Evolutionary conservation across 2,888 invertebrate species (phyloP).

Genomic region (Thymelicus sylvestris): DNA sequence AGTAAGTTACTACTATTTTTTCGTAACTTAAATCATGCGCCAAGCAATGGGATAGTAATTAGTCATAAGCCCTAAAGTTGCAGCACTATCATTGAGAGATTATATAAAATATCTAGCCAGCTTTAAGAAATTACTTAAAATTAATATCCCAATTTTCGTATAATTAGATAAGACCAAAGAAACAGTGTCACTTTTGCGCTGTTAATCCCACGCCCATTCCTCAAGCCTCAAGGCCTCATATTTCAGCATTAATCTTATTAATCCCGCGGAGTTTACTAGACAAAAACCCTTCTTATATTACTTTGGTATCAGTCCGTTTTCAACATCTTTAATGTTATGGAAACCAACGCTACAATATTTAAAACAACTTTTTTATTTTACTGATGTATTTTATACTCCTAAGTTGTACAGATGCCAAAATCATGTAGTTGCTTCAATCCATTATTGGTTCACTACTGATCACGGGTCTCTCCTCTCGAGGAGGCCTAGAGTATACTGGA

Average conservation of each 20-base stretch:
- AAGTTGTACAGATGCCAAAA: too few relatives aligned
- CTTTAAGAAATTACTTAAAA: neutral
- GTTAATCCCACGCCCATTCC: slow-evolving; percentile 35
- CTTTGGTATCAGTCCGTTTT: slow-evolving; percentile 32
- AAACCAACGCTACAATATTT: neutral
- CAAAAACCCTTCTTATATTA: slow-evolving; percentile 46
- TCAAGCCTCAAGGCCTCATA: slow-evolving; percentile 40
- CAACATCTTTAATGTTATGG: slow-evolving; percentile 19
- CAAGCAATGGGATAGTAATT: too few relatives aligned
- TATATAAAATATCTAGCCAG: too few relatives aligned
- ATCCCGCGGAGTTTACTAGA: slow-evolving; percentile 42
- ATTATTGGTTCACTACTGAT: too few relatives aligned
- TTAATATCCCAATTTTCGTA: neutral
- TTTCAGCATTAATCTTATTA: slow-evolving; percentile 47
- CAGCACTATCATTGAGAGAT: too few relatives aligned
- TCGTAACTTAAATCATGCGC: too few relatives aligned
- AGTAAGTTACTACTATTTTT: too few relatives aligned
- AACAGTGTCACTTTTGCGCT: slow-evolving; percentile 13
- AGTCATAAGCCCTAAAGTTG: too few relatives aligned
- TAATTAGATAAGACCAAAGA: neutral
- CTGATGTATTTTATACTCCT: too few relatives aligned
- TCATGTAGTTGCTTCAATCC: too few relatives aligned
- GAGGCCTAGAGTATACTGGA: too few relatives aligned
- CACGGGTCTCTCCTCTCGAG: too few relatives aligned
- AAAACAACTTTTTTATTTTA: neutral